Evolutionary conservation across 2,888 invertebrate genomes (phyloP).

Genomic region (Drosophila mayaguana): DNA sequence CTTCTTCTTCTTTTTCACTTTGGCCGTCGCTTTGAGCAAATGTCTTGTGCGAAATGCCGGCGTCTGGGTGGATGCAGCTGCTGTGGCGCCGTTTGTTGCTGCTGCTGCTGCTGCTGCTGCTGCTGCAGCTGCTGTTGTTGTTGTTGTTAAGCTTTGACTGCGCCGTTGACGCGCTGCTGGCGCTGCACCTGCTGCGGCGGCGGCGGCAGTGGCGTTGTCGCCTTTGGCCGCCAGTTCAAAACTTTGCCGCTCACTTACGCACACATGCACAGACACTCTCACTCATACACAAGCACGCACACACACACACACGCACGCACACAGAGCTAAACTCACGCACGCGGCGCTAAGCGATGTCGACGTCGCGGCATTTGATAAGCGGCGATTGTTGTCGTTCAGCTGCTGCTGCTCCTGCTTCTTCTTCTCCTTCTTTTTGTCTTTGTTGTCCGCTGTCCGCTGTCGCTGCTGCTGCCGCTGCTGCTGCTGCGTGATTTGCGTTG

Average conservation of each 20-base stretch:
- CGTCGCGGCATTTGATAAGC: conserved; percentile 74
- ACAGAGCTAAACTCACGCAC: conserved; percentile 56
- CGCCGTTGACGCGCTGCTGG: conserved; percentile 37
- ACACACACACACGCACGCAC: conserved; percentile 12
- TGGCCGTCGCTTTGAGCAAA: conserved; percentile 75
- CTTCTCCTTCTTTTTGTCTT: not conserved
- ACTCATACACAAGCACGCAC: conserved; percentile 27
- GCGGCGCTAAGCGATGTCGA: conserved; percentile 62
- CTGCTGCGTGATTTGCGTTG: conserved; percentile 43
- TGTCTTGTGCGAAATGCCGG: conserved; percentile 72
- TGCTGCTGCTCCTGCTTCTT: conserved; percentile 10
- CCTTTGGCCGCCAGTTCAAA: conserved; percentile 78
- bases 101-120: conserved; percentile 25
- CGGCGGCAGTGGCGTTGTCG: conserved; percentile 65
- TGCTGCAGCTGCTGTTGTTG: conserved; percentile 27
- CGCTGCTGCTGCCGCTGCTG: conserved; percentile 15
- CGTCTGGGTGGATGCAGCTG: conserved; percentile 50
- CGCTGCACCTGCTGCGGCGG: conserved; percentile 48
- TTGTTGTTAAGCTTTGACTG: too few relatives aligned
- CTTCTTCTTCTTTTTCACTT: conserved; percentile 81
- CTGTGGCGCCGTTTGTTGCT: conserved; percentile 41
- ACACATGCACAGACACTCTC: conserved; percentile 42
- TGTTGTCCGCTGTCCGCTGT: conserved; percentile 6
- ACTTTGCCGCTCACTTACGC: conserved; percentile 60
- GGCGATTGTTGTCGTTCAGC: conserved; percentile 26